Percentiles rank a stretch among this genome's conserved stretches.
phyloP scores from a whole-genome alignment of 2,797 vertebrate genomes.

The Lycodopsis pacificus region DNA sequence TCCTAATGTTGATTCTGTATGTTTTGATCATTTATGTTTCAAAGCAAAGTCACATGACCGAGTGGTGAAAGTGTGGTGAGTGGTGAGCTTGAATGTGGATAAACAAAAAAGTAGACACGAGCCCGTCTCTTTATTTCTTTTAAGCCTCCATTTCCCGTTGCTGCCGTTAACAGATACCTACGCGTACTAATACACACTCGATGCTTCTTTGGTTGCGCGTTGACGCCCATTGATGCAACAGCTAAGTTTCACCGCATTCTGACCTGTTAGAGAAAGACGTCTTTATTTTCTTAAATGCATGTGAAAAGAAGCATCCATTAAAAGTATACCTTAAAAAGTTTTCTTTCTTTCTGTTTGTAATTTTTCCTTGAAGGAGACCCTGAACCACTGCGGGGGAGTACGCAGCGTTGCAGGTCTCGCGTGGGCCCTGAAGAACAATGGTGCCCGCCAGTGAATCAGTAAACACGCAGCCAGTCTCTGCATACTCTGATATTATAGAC shows the following conservation, averaged over 20 bases:
- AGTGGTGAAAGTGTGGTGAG: too few relatives aligned
- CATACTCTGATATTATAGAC: constrained; percentile 38
- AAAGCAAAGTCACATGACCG: too few relatives aligned
- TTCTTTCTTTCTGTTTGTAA: neutral
- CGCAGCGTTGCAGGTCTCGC: constrained; percentile 20
- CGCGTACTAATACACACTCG: neutral
- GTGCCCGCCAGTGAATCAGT: constrained; percentile 30
- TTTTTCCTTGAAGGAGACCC: constrained; percentile 27
- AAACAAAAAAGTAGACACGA: too few relatives aligned
- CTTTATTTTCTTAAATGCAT: constrained; percentile 5
- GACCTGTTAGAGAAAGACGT: neutral
- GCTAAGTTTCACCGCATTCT: constrained; percentile 3
- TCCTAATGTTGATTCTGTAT: too few relatives aligned
- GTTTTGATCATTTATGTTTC: too few relatives aligned
- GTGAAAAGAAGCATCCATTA: constrained; percentile 11
- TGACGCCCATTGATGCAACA: neutral
- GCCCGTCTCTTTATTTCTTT: neutral
- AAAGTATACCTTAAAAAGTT: constrained; percentile 15
- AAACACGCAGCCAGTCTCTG: constrained; percentile 26
- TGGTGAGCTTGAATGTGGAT: neutral
- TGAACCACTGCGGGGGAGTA: constrained; percentile 7
- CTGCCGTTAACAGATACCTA: neutral
- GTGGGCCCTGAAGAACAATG: constrained; percentile 31
- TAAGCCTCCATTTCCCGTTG: neutral
- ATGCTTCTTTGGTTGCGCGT: neutral